These are phyloP conservation scores for Calycopis cecrops DNA, from an alignment of 1,140 invertebrate genomes.

Conservation along the genomic window DNA sequence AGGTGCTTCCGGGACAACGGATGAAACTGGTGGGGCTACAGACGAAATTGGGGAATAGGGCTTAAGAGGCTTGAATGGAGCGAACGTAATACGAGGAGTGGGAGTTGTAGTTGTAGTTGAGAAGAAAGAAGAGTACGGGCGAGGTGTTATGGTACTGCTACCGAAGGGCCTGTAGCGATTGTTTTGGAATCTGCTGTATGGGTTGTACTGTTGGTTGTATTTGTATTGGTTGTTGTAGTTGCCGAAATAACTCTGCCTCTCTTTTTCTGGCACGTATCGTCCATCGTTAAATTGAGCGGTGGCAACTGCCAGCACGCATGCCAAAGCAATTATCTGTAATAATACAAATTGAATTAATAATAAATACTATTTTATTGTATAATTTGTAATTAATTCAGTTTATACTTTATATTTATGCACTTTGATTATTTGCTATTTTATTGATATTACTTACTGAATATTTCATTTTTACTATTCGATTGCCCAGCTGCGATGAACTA, in stretches of 20 bases:
- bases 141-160: slow-evolving; percentile 25
- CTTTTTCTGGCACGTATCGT: slow-evolving; percentile 29
- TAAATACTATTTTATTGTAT: not conserved
- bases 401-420: slow-evolving; percentile 7
- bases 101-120: slow-evolving; percentile 20
- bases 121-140: slow-evolving; percentile 22
- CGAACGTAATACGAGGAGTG: slow-evolving; percentile 14
- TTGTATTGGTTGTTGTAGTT: slow-evolving; percentile 27
- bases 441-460: slow-evolving; percentile 54
- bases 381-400: slow-evolving; percentile 20
- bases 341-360: slow-evolving; percentile 25
- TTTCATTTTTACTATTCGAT: slow-evolving; percentile 53
- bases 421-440: slow-evolving; percentile 17
- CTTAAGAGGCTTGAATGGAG: slow-evolving; percentile 14
- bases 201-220: slow-evolving; percentile 23
- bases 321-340: slow-evolving; percentile 47
- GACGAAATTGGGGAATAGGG: slow-evolving; percentile 6
- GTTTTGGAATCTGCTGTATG: slow-evolving; percentile 18
- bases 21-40: slow-evolving; percentile 6
- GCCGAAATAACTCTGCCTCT: slow-evolving; percentile 28
- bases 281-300: slow-evolving; percentile 36
- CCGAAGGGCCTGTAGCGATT: slow-evolving; percentile 28
- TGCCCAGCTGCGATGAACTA: slow-evolving; percentile 59
- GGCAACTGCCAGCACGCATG: slow-evolving; percentile 45
- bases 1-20: slow-evolving; percentile 12